A percentile compares a stretch with the other conserved stretches of the same genome.
phyloP scores from a whole-genome alignment of 2,113 vertebrate genomes.

The Isurus oxyrinchus region DNA sequence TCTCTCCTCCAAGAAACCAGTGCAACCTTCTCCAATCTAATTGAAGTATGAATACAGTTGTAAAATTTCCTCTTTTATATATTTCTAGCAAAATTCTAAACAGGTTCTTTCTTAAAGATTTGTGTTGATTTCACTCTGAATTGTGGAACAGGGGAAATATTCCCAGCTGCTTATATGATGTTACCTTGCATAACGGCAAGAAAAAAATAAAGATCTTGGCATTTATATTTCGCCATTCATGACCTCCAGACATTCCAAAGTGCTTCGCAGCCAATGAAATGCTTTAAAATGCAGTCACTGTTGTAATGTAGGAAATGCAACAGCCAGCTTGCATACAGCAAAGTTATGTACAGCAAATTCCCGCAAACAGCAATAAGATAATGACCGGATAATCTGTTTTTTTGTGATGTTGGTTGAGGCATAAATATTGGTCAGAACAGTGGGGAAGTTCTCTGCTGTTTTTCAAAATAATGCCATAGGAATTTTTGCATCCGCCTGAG shows the following conservation, averaged over 20 bases:
- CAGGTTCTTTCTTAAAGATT: neutral
- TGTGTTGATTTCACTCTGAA: neutral
- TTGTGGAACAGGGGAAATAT: neutral
- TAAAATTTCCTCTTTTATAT: neutral
- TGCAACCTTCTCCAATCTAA: neutral
- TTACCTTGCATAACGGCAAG: neutral
- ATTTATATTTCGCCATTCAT: neutral
- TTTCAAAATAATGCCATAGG: neutral
- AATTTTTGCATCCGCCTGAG: neutral
- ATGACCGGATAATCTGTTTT: neutral
- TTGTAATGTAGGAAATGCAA: neutral
- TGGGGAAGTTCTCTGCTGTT: neutral
- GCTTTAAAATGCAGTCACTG: neutral
- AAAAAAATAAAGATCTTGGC: neutral
- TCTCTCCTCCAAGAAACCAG: no score
- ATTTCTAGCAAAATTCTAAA: neutral
- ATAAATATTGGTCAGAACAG: no score
- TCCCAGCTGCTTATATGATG: neutral
- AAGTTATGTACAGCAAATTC: no score
- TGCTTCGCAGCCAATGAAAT: no score
- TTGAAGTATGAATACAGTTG: neutral
- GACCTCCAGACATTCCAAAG: no score
- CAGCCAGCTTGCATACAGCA: neutral
- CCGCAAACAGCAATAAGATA: neutral
- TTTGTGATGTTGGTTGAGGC: no score